Base-by-base conservation (phyloP, 2,888 invertebrate species). In the Maniola hyperantus region DNA sequence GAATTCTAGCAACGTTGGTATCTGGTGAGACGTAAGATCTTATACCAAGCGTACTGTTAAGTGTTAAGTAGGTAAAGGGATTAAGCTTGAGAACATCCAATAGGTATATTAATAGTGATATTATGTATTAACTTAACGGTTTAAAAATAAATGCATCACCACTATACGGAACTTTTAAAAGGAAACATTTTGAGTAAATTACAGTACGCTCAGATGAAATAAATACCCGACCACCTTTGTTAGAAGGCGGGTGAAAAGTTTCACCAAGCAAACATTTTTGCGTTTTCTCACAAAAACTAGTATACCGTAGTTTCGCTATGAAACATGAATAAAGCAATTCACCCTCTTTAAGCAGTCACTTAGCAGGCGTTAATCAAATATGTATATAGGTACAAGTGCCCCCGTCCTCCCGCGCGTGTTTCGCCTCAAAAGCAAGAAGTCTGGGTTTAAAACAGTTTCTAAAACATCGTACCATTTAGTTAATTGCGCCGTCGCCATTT, bases 401-500 rank as follows among this genome's bases (percentile, higher is more conserved):
- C 51, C 15, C 39, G 42, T 46, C 34, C 11, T 65, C 15, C 18
- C 39, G 42, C 51, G 55, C 63, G 59, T 51, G 50, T 62, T 62
- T 67, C 51, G 58, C 69, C 61, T 69, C 69, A 64, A 69, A 69
- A 67, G 69, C 48, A 69, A 69, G 67, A 57, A 69, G 71, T 71
- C 65, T 69, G 69, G 68, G 72, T 73, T 74, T 74, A 73, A 73
- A 70, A 74, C 73, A 74, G 73, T 74, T 74, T 74, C 74, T 69
- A 62, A 73, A 74, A 66, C 66, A 7, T 50, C 62, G 55, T 26
- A 39, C 62, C 60, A 51, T 70, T 68, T 72, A 73, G 76, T 75
- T 77, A 76, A 76, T 74, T 72, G 77, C 73, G 71, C 72, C 65
- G 66, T 67, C 59, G 69, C 74, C 79, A 81, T 80, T 77, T 71